Evolutionary conservation across 2,888 invertebrate genomes (phyloP).

Genomic region (Folsomia candida): DNA sequence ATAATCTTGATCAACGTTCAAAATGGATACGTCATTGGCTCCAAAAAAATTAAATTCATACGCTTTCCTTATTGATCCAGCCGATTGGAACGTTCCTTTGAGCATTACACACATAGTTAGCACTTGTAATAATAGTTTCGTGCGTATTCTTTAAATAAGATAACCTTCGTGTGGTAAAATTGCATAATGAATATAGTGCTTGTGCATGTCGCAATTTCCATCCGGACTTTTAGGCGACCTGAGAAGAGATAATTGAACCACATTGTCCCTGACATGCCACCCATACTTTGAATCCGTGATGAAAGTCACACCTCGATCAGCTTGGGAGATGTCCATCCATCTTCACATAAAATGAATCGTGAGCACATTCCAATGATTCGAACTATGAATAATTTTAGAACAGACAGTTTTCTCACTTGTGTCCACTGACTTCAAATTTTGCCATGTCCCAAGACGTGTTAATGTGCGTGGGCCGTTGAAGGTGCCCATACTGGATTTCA

Average conservation of each 20-base stretch:
- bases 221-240: slow-evolving; percentile 58
- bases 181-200: slow-evolving; percentile 57
- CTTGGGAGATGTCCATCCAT: slow-evolving; percentile 58
- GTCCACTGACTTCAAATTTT: slow-evolving; percentile 59
- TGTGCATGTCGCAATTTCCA: slow-evolving; percentile 56
- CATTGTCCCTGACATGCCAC: no score
- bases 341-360: no score
- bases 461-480: slow-evolving; percentile 55
- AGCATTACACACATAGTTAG: background rate
- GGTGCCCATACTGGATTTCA: slow-evolving; percentile 58
- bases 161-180: slow-evolving; percentile 56
- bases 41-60: slow-evolving; percentile 54
- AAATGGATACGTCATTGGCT: background rate
- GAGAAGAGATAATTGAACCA: slow-evolving; percentile 56
- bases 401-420: slow-evolving; percentile 53
- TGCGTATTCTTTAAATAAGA: no score
- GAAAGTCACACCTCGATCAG: slow-evolving; percentile 56
- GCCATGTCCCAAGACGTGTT: slow-evolving; percentile 60
- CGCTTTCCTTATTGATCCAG: slow-evolving; percentile 55
- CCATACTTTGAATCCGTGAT: slow-evolving; percentile 59
- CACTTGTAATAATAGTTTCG: no score
- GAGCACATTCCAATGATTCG: no score
- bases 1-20: background rate
- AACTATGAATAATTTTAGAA: slow-evolving; percentile 39
- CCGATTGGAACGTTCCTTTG: slow-evolving; percentile 53